phyloP scores from a whole-genome alignment of 2,113 vertebrate species.

The Todiramphus saurophagus region DNA sequence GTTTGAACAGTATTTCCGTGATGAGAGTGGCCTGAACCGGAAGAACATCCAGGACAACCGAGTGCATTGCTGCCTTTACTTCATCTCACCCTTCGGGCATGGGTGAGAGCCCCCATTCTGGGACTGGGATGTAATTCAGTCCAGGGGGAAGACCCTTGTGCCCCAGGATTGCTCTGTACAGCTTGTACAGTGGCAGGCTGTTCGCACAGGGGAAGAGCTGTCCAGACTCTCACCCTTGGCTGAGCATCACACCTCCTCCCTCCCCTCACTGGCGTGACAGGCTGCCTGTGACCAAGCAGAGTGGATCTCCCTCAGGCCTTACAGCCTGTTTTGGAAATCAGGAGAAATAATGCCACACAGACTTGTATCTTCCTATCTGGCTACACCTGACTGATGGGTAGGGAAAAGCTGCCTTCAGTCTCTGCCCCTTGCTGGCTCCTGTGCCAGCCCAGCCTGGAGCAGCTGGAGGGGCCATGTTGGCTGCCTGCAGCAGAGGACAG shows the following conservation, averaged over 20 bases:
- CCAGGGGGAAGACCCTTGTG: background rate
- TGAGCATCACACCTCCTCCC: background rate
- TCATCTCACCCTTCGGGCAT: conserved; percentile 95
- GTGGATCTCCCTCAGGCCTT: background rate
- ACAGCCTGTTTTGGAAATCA: background rate
- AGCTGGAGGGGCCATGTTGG: background rate
- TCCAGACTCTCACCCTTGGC: background rate
- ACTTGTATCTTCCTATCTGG: background rate
- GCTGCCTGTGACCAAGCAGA: background rate
- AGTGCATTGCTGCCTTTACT: conserved; percentile 98
- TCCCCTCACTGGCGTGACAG: background rate
- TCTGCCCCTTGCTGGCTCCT: background rate
- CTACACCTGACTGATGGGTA: background rate
- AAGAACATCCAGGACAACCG: conserved; percentile 98
- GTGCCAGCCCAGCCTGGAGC: background rate
- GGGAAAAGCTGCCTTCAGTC: background rate
- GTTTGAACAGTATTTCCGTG: conserved; percentile 98
- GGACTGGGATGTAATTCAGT: background rate
- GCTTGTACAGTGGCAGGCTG: background rate
- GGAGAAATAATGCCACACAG: background rate
- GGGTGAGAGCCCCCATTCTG: conserved; percentile 77
- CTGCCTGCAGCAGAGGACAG: background rate
- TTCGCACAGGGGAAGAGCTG: background rate
- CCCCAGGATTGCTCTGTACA: background rate
- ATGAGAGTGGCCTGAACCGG: conserved; percentile 95